phyloP scores from a whole-genome alignment of 30 jellyfish, hydroid and myxozoan genomes.

The Turritopsis dohrnii region DNA sequence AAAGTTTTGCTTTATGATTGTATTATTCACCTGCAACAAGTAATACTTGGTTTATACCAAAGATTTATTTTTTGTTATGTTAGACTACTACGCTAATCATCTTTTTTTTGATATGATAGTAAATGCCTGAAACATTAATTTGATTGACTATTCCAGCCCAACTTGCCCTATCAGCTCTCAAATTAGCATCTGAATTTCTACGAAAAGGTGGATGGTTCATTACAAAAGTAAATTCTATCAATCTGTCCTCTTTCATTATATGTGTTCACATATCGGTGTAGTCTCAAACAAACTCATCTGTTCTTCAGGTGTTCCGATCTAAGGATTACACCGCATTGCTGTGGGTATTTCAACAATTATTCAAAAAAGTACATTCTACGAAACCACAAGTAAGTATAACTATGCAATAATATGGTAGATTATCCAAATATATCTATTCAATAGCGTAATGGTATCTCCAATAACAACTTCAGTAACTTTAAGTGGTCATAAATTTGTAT shows the following conservation, averaged over 20 bases:
- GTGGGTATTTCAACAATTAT: slow-evolving; percentile 67
- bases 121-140: no score
- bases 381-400: slow-evolving; percentile 92
- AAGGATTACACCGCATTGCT: slow-evolving; percentile 86
- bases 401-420: no score
- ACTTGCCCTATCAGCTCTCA: slow-evolving; percentile 86
- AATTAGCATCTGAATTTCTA: slow-evolving; percentile 84
- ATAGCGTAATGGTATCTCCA: no score
- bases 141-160: slow-evolving; percentile 61
- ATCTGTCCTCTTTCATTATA: neutral
- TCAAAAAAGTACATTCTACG: slow-evolving; percentile 91
- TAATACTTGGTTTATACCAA: no score
- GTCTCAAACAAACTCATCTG: neutral
- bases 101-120: no score
- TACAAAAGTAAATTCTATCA: slow-evolving; percentile 60
- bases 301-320: slow-evolving; percentile 80
- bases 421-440: no score
- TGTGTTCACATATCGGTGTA: neutral
- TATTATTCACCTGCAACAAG: no score
- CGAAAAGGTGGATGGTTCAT: slow-evolving; percentile 96
- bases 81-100: no score
- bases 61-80: no score
- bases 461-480: no score
- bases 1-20: no score
- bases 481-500: no score